A percentile compares a stretch with the other conserved stretches of the same genome.
Conservation (phyloP, 2,888 invertebrate genomes). For the Lasioglossum figueresi region DNA sequence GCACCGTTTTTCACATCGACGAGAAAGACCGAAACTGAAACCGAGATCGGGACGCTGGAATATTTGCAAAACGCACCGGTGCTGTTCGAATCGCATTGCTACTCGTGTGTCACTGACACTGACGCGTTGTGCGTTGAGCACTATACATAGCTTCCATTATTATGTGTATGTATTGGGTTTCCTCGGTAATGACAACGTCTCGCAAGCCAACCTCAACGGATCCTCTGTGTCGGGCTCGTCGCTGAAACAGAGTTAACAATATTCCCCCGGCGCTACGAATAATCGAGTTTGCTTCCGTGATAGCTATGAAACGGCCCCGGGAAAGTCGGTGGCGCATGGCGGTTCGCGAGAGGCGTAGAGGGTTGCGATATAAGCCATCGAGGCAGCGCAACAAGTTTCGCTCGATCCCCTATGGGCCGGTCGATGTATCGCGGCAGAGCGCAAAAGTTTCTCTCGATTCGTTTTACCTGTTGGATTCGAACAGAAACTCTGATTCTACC, state of each 20-base stretch:
- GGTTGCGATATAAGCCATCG: not conserved
- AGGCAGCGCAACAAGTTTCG: constrained; percentile 52
- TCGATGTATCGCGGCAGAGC: not conserved
- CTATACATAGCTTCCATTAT: not conserved
- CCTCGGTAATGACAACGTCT: not conserved
- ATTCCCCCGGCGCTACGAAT: not conserved
- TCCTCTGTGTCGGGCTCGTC: not conserved
- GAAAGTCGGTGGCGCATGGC: not conserved
- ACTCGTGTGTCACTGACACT: not conserved
- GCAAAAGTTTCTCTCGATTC: not conserved
- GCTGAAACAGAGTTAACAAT: not conserved
- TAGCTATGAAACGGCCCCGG: constrained; percentile 10
- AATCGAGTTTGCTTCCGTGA: not conserved
- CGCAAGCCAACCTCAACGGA: not conserved
- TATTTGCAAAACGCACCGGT: constrained; percentile 33
- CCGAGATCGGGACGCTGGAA: constrained; percentile 14
- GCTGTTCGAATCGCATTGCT: not conserved
- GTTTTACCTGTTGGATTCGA: not conserved
- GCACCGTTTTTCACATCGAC: too few relatives aligned
- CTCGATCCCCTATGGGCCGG: not conserved
- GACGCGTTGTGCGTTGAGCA: not conserved
- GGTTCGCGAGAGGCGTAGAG: not conserved
- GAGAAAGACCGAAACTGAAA: not conserved
- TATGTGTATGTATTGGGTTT: constrained; percentile 25
- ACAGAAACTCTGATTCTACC: not conserved